Conservation (phyloP, 2,113 vertebrate species). For the Python bivittatus region DNA sequence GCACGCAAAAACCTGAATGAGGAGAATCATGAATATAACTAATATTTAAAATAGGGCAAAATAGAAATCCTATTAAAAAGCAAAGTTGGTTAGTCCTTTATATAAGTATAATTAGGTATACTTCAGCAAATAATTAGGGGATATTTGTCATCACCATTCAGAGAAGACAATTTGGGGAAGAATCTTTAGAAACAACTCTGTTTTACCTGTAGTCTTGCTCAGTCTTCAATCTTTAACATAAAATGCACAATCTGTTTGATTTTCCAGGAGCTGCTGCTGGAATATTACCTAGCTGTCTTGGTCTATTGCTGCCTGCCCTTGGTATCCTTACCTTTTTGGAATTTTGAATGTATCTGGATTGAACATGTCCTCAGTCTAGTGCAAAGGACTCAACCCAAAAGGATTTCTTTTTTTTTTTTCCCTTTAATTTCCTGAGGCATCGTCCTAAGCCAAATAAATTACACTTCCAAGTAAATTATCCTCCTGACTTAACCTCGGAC, state of each 20-base stretch:
- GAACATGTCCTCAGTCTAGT: conserved; percentile 70
- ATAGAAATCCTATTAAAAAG: no score
- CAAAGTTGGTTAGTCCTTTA: no score
- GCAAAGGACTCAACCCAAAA: conserved; percentile 77
- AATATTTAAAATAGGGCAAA: background rate
- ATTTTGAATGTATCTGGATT: conserved; percentile 90
- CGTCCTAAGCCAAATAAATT: conserved; percentile 80
- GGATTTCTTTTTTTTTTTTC: conserved; percentile 74
- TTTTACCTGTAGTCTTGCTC: background rate
- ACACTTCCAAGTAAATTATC: conserved; percentile 77
- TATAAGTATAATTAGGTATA: no score
- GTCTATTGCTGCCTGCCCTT: conserved; percentile 78
- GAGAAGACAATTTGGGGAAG: background rate
- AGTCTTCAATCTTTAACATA: background rate
- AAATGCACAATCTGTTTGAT: conserved; percentile 7
- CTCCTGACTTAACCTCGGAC: conserved; percentile 73
- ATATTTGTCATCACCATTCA: background rate
- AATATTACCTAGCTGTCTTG: conserved; percentile 66
- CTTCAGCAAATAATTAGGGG: background rate
- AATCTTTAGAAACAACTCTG: background rate
- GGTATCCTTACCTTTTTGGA: conserved; percentile 78
- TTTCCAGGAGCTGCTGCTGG: conserved; percentile 70
- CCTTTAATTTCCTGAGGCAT: conserved; percentile 76
- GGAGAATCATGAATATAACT: background rate
- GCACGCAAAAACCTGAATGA: background rate